Evolutionary conservation across 2,113 vertebrate species (phyloP), one percentile per base, ranked within the genome.

Genomic region (Macheiramphus alcinus): DNA sequence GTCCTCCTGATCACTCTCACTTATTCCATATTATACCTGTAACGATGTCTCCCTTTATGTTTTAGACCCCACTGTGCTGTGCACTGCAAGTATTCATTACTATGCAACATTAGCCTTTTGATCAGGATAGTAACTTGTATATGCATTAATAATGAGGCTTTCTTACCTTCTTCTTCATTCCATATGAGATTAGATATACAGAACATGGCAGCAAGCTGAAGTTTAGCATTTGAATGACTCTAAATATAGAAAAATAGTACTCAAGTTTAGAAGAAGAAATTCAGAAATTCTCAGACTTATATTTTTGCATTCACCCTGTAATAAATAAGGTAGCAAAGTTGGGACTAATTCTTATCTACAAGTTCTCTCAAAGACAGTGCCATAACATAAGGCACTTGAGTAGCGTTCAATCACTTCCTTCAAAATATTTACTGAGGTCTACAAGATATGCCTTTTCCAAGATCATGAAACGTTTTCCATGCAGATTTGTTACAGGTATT

Each of bases 121-220:
- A 66, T 40, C 48, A 58, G 62, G 47, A 34, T 2, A 81, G 34
- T 68, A 80, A 56, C 20, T 91, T 62, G 36, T 42, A 34, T 29
- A 48, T 48, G 78, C 67, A 82, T 67, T 71, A 86, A 47, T 62
- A 76, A 56, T 13, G 26, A 92, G 43, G 40, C 32, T 76, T 88
- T 92, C 99, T 99, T 98, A 99, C 99, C 99, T 96, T 99, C 99
- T 93, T 99, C 99, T 98, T 99, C 99, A 88, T 99, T 99, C 99
- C 99, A 99, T 98, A 99, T 98, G 65, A 99, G 99, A 98, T 99
- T 99, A 93, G 99, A 99, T 98, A 99, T 98, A 94, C 99, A 99
- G 98, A 99, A 99, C 95, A 99, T 99, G 93, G 99, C 99, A 47
- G 99, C 99, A 86, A 99, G 98, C 97, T 99, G 99, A 86, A 99